Evolutionary conservation across 2,888 invertebrate species (phyloP), one percentile per base, ranked within the genome.

Genomic region (Notodonta dromedarius): DNA sequence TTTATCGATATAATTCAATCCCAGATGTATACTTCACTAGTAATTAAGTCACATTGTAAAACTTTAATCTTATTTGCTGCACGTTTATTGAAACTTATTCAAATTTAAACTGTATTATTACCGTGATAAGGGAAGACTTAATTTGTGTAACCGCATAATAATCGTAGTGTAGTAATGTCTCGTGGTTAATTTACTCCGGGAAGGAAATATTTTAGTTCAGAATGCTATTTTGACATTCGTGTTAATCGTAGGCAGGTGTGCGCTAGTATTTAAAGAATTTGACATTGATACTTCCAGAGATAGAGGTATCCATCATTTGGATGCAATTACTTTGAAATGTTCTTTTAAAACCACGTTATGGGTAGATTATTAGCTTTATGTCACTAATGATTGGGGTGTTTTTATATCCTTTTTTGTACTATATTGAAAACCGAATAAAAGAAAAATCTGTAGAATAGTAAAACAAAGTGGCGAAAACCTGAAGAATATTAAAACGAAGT

Each of bases 161-260:
- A 67, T 61, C 42, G 48, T 75, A 55, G 64, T 57, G 54, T 68
- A 72, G 70, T 71, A 67, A 73, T 76, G 74, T 76, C 74, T 75
- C 74, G 64, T 77, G 80, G 79, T 84, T 87, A 85, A 85, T 88
- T 86, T 84, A 79, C 71, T 73, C 63, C 60, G 73, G 80, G 75
- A 82, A 82, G 82, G 83, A 86, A 86, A 87, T 87, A 87, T 90
- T 88, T 88, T 76, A 75, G 83, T 78, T 79, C 67, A 76, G 79
- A 78, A 85, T 86, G 85, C 85, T 90, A 89, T 90, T 92, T 90
- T 91, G 91, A 92, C 91, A 89, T 90, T 86, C 78, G 83, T 87
- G 91, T 89, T 91, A 91, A 91, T 90, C 83, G 91, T 72, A 69
- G 84, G 76, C 91, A 91, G 90, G 90, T 91, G 91, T 82, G 79